phyloP scores from a whole-genome alignment of 2,888 invertebrate species.

The Leucophora obtusa region DNA sequence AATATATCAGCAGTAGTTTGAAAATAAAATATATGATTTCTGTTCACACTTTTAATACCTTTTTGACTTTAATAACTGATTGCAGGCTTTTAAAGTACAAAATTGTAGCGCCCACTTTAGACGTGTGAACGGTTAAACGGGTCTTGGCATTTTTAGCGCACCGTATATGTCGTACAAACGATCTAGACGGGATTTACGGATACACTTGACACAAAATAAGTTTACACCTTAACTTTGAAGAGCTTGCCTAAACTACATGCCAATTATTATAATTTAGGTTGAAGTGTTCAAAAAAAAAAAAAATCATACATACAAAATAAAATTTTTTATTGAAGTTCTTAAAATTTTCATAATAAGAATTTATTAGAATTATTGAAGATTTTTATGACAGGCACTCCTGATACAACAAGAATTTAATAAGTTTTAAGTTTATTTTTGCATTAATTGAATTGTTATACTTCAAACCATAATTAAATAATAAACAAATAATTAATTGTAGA shows the following conservation, averaged over 20 bases:
- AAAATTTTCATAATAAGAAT: slow-evolving; percentile 35
- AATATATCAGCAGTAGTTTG: slow-evolving; percentile 42
- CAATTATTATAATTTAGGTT: slow-evolving; percentile 30
- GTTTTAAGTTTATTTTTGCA: slow-evolving; percentile 22
- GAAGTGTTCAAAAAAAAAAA: slow-evolving; percentile 26
- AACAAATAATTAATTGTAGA: slow-evolving; percentile 31
- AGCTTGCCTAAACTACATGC: background rate
- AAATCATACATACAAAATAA: background rate
- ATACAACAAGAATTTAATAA: slow-evolving; percentile 14
- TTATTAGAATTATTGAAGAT: slow-evolving; percentile 58
- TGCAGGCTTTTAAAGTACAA: slow-evolving; percentile 72
- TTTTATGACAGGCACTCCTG: slow-evolving; percentile 53
- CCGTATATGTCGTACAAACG: background rate
- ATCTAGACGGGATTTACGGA: slow-evolving; percentile 37
- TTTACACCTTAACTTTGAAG: background rate
- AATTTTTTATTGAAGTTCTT: slow-evolving; percentile 22
- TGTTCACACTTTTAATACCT: slow-evolving; percentile 71
- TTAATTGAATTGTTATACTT: slow-evolving; percentile 6
- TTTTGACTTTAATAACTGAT: slow-evolving; percentile 76
- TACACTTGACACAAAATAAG: slow-evolving; percentile 17
- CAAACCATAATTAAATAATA: slow-evolving; percentile 21
- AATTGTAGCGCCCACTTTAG: slow-evolving; percentile 68
- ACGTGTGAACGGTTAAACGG: slow-evolving; percentile 46
- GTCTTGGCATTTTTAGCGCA: background rate
- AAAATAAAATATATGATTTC: slow-evolving; percentile 61